Conservation (phyloP, 2,888 invertebrate species). For the Monochamus alternatus region DNA sequence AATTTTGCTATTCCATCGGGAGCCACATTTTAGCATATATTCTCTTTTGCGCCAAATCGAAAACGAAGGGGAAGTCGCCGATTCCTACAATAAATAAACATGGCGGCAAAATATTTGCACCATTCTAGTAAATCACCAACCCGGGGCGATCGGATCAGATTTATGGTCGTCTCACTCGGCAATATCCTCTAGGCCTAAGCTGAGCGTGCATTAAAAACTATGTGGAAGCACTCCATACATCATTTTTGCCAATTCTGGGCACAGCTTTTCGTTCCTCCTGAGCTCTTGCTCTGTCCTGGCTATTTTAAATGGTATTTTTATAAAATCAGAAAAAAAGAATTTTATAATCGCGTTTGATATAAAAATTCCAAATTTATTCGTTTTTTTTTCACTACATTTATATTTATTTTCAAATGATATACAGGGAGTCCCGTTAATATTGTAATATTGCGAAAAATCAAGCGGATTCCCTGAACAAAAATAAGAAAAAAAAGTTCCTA, state of each 20-base stretch:
- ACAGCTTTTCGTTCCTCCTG: not conserved
- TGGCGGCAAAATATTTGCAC: conserved; percentile 5
- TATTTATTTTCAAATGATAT: too few relatives aligned
- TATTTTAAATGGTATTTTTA: too few relatives aligned
- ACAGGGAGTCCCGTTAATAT: too few relatives aligned
- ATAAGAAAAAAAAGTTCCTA: too few relatives aligned
- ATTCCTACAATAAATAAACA: conserved; percentile 10
- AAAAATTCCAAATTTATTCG: too few relatives aligned
- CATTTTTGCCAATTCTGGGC: conserved; percentile 12
- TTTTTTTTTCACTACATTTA: too few relatives aligned
- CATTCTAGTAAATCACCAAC: conserved; percentile 8
- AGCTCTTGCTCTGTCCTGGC: too few relatives aligned
- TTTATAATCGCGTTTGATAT: too few relatives aligned
- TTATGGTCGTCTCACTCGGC: conserved; percentile 9
- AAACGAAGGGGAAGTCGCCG: conserved; percentile 6
- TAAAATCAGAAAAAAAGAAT: too few relatives aligned
- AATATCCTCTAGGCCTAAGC: conserved; percentile 5
- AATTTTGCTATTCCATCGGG: not conserved
- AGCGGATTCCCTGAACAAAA: too few relatives aligned
- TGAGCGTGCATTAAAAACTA: conserved; percentile 3
- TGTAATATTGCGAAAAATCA: too few relatives aligned
- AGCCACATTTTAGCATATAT: not conserved
- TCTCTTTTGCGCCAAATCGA: not conserved
- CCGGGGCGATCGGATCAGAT: conserved; percentile 1
- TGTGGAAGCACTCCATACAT: conserved; percentile 8